Conservation (phyloP, 2,797 vertebrate genomes). For the Sebastes cheni region DNA sequence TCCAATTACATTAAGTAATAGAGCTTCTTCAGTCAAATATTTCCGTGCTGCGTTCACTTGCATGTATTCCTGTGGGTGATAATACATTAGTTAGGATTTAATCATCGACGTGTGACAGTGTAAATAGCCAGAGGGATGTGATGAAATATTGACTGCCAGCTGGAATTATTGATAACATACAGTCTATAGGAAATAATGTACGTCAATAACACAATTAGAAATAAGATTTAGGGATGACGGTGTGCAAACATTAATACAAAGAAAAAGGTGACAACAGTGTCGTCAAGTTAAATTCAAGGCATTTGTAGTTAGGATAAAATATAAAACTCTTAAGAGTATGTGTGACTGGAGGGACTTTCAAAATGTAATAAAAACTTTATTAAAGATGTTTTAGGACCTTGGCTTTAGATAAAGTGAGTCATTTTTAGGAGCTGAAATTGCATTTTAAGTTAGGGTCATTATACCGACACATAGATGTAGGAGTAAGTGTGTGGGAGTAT, state of each 20-base stretch:
- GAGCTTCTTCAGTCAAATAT: background rate
- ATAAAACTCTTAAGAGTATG: slow-evolving; percentile 2
- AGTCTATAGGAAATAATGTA: slow-evolving; percentile 16
- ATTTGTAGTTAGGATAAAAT: slow-evolving; percentile 16
- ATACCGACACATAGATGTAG: slow-evolving; percentile 7
- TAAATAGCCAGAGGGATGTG: slow-evolving; percentile 22
- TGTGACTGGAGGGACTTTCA: slow-evolving; percentile 13
- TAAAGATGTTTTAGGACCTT: slow-evolving; percentile 17
- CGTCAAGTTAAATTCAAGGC: background rate
- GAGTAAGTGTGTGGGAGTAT: slow-evolving; percentile 13
- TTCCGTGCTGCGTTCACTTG: background rate
- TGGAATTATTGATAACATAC: slow-evolving; percentile 50
- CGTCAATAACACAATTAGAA: slow-evolving; percentile 41
- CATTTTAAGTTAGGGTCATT: slow-evolving; percentile 18
- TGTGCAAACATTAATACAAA: background rate
- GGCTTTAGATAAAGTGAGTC: slow-evolving; percentile 20
- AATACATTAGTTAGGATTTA: slow-evolving; percentile 40
- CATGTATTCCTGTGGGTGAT: slow-evolving; percentile 8
- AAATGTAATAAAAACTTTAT: slow-evolving; percentile 28
- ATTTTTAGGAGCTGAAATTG: slow-evolving; percentile 23
- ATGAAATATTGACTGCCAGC: slow-evolving; percentile 51
- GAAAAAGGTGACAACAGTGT: background rate
- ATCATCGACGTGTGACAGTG: slow-evolving; percentile 21
- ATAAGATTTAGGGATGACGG: slow-evolving; percentile 9
- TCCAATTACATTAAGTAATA: background rate